Percentiles rank a stretch among this genome's conserved stretches.
These are phyloP conservation scores for Rhinoderma darwinii DNA, from an alignment of 2,113 vertebrate genomes.

Conservation along the genomic window DNA sequence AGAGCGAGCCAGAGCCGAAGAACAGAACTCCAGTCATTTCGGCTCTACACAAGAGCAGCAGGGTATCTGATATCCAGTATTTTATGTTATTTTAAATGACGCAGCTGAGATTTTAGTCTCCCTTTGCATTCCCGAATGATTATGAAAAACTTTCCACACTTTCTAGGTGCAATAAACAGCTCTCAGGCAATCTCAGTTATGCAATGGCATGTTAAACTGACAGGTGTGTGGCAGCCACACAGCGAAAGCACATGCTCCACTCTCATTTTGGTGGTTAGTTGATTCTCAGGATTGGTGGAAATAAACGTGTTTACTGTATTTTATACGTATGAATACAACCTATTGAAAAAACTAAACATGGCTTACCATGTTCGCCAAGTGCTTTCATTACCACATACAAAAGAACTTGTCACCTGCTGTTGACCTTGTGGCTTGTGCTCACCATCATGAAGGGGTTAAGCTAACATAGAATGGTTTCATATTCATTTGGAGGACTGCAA, in stretches of 20 bases:
- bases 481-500: slow-evolving; percentile 60
- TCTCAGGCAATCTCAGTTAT: background rate
- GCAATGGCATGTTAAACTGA: background rate
- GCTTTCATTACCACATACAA: background rate
- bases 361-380: background rate
- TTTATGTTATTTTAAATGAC: background rate
- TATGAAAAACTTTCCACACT: background rate
- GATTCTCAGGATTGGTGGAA: background rate
- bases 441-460: slow-evolving; percentile 11
- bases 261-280: background rate
- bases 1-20: slow-evolving; percentile 74
- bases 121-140: background rate
- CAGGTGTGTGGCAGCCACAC: background rate
- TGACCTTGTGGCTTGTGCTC: background rate
- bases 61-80: background rate
- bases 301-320: background rate
- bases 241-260: background rate
- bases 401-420: slow-evolving; percentile 3
- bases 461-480: slow-evolving; percentile 19
- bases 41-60: slow-evolving; percentile 62
- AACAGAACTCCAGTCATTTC: slow-evolving; percentile 66
- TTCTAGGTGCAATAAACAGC: background rate
- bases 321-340: background rate
- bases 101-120: background rate
- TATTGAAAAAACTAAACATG: background rate